phyloP scores from a whole-genome alignment of 2,113 vertebrate species.

The Anthoscopus minutus region DNA sequence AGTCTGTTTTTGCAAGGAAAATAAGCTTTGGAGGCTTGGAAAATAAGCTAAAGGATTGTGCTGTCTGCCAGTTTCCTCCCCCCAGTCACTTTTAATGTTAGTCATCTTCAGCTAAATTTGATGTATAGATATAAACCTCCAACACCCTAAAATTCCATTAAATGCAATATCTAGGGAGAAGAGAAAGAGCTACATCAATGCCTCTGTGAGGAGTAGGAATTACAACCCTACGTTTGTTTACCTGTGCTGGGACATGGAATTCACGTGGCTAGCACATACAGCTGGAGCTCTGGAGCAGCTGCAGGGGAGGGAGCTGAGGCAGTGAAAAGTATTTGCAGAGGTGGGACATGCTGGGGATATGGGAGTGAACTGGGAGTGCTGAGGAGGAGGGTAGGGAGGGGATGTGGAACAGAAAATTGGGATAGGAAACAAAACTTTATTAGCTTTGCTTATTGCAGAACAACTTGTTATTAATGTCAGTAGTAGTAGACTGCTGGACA shows the following conservation, averaged over 20 bases:
- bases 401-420: neutral
- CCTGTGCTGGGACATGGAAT: neutral
- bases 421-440: neutral
- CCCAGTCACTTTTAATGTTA: neutral
- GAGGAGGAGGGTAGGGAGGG: neutral
- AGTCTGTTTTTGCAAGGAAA: constrained; percentile 17
- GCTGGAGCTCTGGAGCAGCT: neutral
- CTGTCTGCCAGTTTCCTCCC: neutral
- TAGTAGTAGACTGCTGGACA: neutral
- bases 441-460: neutral
- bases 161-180: neutral
- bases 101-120: constrained; percentile 3
- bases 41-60: neutral
- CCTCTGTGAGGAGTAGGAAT: neutral
- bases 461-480: neutral
- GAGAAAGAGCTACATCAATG: neutral
- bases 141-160: neutral
- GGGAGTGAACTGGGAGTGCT: neutral
- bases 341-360: neutral
- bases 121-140: neutral
- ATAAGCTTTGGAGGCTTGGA: constrained; percentile 7
- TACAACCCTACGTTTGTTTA: neutral
- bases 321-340: neutral
- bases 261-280: neutral
- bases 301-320: neutral